phyloP scores from a whole-genome alignment of 92 coral and sea anemone genomes.

The Ricordea florida region DNA sequence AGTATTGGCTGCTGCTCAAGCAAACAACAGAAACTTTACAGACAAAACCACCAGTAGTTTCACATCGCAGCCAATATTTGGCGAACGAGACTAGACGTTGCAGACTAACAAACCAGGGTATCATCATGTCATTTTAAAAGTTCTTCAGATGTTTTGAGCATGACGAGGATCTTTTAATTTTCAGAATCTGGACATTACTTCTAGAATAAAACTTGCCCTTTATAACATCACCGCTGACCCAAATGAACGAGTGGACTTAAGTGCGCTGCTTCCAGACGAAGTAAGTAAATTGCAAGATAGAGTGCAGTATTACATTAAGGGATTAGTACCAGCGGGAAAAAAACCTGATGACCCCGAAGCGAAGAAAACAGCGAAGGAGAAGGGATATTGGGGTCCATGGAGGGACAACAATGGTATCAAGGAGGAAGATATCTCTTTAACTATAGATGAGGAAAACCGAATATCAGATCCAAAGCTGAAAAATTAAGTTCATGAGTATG shows the following conservation, averaged over 20 bases:
- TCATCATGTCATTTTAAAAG: no score
- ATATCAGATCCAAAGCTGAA: neutral
- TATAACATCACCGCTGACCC: slow-evolving; percentile 68
- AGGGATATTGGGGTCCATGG: slow-evolving; percentile 54
- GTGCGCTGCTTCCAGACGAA: slow-evolving; percentile 32
- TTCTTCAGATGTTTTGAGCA: no score
- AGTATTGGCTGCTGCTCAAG: no score
- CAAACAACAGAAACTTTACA: no score
- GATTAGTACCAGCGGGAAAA: slow-evolving; percentile 6
- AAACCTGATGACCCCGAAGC: slow-evolving; percentile 35
- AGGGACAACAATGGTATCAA: neutral
- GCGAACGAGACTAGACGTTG: no score
- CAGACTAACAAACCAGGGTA: no score
- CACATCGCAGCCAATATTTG: no score
- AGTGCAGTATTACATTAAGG: slow-evolving; percentile 42
- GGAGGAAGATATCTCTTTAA: neutral
- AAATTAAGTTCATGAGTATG: neutral
- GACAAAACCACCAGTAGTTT: no score
- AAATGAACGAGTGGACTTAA: slow-evolving; percentile 42
- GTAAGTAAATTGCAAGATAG: slow-evolving; percentile 32
- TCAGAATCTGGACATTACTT: neutral
- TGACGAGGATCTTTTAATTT: neutral
- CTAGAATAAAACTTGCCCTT: slow-evolving; percentile 26
- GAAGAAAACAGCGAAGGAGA: neutral
- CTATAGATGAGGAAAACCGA: no score